phyloP scores from a whole-genome alignment of 2,113 vertebrate species.

The Lepidothrix coronata region DNA sequence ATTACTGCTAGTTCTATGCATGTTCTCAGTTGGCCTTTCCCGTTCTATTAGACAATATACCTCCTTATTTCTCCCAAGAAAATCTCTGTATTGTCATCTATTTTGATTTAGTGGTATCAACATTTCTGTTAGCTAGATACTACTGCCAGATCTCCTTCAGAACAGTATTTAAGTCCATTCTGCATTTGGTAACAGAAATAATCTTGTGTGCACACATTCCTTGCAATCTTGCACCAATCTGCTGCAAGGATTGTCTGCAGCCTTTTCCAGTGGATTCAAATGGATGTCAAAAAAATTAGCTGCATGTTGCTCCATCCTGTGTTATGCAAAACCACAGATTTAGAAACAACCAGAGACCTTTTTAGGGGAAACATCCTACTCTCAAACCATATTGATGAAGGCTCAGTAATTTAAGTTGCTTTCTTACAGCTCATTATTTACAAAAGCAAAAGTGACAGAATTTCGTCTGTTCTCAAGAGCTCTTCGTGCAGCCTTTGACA shows the following conservation, averaged over 20 bases:
- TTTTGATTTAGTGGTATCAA: neutral
- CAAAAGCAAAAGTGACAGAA: neutral
- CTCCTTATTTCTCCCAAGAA: neutral
- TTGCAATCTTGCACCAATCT: neutral
- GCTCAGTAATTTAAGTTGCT: neutral
- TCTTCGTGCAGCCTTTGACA: neutral
- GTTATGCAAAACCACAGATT: neutral
- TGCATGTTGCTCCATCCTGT: neutral
- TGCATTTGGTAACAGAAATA: neutral
- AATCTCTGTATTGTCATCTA: neutral
- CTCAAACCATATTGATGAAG: neutral
- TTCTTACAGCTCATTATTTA: neutral
- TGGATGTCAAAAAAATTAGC: neutral
- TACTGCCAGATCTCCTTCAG: neutral
- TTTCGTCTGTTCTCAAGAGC: neutral
- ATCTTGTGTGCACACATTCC: neutral
- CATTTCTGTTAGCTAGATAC: neutral
- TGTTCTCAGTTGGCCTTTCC: neutral
- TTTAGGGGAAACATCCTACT: neutral
- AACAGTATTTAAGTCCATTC: neutral
- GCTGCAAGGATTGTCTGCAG: neutral
- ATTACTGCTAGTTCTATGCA: neutral
- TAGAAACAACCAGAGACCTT: neutral
- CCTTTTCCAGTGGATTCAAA: neutral
- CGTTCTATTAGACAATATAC: neutral